Conservation (phyloP, 1,140 invertebrate species). For the Tetramorium parvispinum region DNA sequence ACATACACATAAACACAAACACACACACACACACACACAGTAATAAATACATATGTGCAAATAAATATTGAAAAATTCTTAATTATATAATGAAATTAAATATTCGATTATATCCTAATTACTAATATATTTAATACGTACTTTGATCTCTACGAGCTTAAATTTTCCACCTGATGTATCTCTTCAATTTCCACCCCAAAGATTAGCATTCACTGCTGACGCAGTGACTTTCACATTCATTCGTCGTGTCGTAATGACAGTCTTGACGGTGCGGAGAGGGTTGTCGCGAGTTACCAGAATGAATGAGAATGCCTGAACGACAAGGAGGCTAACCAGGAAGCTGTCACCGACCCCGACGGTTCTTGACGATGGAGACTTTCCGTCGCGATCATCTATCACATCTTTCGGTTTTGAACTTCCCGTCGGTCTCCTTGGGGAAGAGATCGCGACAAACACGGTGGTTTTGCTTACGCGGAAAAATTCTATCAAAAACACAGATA, state of each 20-base stretch:
- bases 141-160: slow-evolving; percentile 43
- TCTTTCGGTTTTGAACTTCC: slow-evolving; percentile 41
- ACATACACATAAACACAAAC: no score
- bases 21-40: no score
- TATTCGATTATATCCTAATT: background rate
- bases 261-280: background rate
- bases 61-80: background rate
- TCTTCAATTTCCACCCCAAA: slow-evolving; percentile 50
- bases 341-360: slow-evolving; percentile 29
- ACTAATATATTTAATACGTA: slow-evolving; percentile 5
- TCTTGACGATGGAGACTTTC: slow-evolving; percentile 32
- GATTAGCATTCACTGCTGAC: slow-evolving; percentile 58
- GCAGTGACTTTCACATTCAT: slow-evolving; percentile 58
- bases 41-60: background rate
- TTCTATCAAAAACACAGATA: slow-evolving; percentile 47
- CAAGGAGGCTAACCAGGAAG: slow-evolving; percentile 56
- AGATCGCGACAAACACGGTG: slow-evolving; percentile 3
- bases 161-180: slow-evolving; percentile 62
- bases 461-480: slow-evolving; percentile 40
- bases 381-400: slow-evolving; percentile 61
- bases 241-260: slow-evolving; percentile 47
- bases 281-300: slow-evolving; percentile 2
- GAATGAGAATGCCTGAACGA: background rate
- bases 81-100: background rate
- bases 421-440: slow-evolving; percentile 16